Evolutionary conservation across 2,113 vertebrate species (phyloP).

Genomic region (Dissostichus mawsoni): DNA sequence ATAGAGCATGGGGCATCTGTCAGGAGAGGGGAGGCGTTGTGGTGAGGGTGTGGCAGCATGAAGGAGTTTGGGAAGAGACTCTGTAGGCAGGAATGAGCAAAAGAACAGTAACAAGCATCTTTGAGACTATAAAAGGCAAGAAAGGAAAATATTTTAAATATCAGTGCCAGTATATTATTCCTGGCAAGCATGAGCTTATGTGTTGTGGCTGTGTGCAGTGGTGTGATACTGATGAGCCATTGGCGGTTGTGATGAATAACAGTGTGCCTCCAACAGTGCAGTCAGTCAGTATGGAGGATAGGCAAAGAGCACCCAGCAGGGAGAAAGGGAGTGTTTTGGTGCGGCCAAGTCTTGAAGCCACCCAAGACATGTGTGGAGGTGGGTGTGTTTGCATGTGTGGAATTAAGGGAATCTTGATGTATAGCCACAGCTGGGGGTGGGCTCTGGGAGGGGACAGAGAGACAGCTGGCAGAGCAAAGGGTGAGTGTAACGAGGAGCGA

Average conservation of each 20-base stretch:
- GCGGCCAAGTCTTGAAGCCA: slow-evolving; percentile 35
- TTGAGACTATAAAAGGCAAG: not conserved
- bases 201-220: slow-evolving; percentile 57
- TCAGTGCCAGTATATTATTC: slow-evolving; percentile 1
- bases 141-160: slow-evolving; percentile 38
- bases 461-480: slow-evolving; percentile 82
- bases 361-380: slow-evolving; percentile 33
- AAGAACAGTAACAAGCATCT: slow-evolving; percentile 42
- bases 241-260: slow-evolving; percentile 40
- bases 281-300: slow-evolving; percentile 17
- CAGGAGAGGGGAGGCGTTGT: slow-evolving; percentile 43
- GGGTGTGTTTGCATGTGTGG: slow-evolving; percentile 33
- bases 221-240: slow-evolving; percentile 47
- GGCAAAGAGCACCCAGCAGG: slow-evolving; percentile 55
- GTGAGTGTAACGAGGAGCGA: slow-evolving; percentile 66
- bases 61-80: slow-evolving; percentile 40
- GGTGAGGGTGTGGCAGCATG: slow-evolving; percentile 56
- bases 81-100: slow-evolving; percentile 8
- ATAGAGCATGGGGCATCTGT: slow-evolving; percentile 55
- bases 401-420: slow-evolving; percentile 68
- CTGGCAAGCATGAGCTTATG: slow-evolving; percentile 20
- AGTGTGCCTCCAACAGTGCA: slow-evolving; percentile 43
- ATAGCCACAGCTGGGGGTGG: slow-evolving; percentile 69
- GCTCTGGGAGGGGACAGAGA: slow-evolving; percentile 53
- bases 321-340: slow-evolving; percentile 33